Evolutionary conservation across 2,113 vertebrate genomes (phyloP).

Genomic region (Prinia subflava): DNA sequence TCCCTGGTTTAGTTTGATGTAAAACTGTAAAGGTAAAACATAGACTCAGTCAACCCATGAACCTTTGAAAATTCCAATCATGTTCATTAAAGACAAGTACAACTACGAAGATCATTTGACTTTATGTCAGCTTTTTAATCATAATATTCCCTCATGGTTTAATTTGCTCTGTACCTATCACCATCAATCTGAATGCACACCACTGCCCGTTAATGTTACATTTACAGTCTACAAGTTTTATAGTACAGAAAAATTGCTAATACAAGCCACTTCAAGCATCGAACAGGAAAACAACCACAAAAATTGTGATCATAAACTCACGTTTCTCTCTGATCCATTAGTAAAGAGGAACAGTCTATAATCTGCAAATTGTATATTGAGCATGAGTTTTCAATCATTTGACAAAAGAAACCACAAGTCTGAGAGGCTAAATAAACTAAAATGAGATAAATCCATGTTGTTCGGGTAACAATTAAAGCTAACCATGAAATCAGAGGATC

Average conservation of each 20-base stretch:
- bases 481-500: neutral
- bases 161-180: conserved; percentile 16
- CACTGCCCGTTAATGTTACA: conserved; percentile 1
- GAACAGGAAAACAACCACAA: neutral
- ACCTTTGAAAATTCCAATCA: neutral
- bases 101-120: conserved; percentile 16
- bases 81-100: conserved; percentile 1
- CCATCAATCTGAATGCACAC: neutral
- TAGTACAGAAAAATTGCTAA: neutral
- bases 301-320: neutral
- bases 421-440: neutral
- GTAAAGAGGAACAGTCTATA: neutral
- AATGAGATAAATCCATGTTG: neutral
- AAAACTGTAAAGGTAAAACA: neutral
- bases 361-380: neutral
- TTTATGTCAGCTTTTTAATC: conserved; percentile 50
- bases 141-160: conserved; percentile 15
- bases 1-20: neutral
- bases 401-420: neutral
- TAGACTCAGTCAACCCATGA: neutral
- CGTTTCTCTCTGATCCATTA: neutral
- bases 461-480: neutral
- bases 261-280: neutral
- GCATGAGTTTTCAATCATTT: neutral
- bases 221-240: conserved; percentile 13